These are phyloP conservation scores for Disparrhopalites patrizii DNA, from an alignment of 2,888 invertebrate species.

Conservation along the genomic window DNA sequence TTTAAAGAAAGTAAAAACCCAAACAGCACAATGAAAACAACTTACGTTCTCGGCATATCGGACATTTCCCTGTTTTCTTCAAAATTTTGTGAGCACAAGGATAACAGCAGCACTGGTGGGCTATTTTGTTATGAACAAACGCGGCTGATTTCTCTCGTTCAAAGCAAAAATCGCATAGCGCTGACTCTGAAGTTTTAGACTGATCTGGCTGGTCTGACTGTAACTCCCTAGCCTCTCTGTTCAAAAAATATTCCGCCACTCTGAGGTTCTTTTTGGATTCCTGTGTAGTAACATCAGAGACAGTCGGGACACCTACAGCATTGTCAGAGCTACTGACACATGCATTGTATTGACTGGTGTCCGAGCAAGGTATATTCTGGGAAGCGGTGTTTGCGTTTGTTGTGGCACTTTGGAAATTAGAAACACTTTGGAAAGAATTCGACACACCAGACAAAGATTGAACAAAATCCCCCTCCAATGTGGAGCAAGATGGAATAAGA, in stretches of 20 bases:
- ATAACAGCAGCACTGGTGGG: constrained; percentile 39
- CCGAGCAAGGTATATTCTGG: not conserved
- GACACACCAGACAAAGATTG: not conserved
- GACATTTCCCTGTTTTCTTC: constrained; percentile 40
- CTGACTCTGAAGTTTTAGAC: not conserved
- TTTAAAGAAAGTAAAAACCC: no score
- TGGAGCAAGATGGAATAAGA: not conserved
- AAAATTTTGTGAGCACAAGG: constrained; percentile 41
- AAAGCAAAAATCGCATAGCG: constrained; percentile 24
- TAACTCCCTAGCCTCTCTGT: not conserved
- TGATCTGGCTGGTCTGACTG: not conserved
- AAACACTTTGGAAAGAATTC: not conserved
- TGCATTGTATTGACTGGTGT: no score
- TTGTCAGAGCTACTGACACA: not conserved
- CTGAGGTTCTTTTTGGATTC: not conserved
- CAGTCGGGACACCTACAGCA: not conserved
- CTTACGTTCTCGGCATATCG: constrained; percentile 38
- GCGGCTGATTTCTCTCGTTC: constrained; percentile 39
- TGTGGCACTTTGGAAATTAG: no score
- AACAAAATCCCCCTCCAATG: not conserved
- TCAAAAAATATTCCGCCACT: not conserved
- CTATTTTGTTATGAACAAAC: constrained; percentile 45
- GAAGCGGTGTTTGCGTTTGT: not conserved
- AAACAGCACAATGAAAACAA: no score
- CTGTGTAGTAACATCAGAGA: no score